Base-by-base conservation (phyloP, 2,113 vertebrate species). In the Fregetta grallaria region DNA sequence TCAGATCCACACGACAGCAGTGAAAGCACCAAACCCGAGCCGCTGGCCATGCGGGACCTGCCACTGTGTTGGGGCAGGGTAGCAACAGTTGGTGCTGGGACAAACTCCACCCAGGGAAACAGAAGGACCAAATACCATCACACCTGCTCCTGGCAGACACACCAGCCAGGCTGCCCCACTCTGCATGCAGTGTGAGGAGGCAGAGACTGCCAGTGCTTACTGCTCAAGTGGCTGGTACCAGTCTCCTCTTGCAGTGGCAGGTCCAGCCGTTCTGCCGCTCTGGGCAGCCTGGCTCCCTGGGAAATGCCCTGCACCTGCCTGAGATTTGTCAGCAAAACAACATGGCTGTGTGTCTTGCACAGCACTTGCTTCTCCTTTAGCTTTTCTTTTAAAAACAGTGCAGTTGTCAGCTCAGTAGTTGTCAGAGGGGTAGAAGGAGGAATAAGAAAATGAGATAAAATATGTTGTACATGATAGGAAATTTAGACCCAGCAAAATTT, bases 1-100 rank as follows among this genome's bases (percentile, higher is more conserved):
- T 26, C 56, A 75, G 44, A 56, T 14, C 10, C 56, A 65, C 0
- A 0, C 0, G 1, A 49, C 40, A 93, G 40, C 74, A 79, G 38
- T 42, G 36, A 50, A 74, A 90, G 50, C 53, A 72, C 9, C 44
- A 44, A 59, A 77, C 13, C 38, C 2, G 3, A 47, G 32, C 34
- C 0, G 4, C 55, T 91, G 63, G 47, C 22, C 18, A 1, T 1
- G 21, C 2, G 2, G 65, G 56, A 81, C 36, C 61, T 75, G 56
- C 53, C 56, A 23, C 45, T 29, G 13, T 30, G 16, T 19, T 45
- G 53, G 49, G 38, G 18, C 27, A 44, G 34, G 13, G 85, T 25
- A 70, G 40, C 53, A 76, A 38, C 12, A 73, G 38, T 3, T 30
- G n/a, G 11, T 77, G 40, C 32, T 23, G 27, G 53, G 62, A 79